Evolutionary conservation across 2,888 invertebrate genomes (phyloP).

Genomic region (Alviniconcha strummeri): DNA sequence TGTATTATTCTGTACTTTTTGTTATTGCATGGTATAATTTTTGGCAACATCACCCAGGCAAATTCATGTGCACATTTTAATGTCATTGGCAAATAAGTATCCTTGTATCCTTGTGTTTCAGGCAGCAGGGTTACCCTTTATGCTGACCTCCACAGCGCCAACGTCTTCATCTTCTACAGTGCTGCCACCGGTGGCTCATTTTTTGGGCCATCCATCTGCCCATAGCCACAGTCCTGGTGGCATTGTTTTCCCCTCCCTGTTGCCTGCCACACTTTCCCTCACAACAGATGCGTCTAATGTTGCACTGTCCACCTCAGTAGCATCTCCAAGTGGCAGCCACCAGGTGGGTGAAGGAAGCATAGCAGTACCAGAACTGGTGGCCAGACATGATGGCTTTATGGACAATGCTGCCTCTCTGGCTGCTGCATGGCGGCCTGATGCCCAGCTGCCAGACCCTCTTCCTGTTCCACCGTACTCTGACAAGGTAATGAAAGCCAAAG

Average conservation of each 20-base stretch:
- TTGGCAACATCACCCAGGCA: no score
- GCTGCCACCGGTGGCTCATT: constrained; percentile 44
- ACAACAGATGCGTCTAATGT: background rate
- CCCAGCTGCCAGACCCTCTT: constrained; percentile 43
- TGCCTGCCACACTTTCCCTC: background rate
- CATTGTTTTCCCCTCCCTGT: constrained; percentile 29
- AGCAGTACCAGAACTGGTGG: background rate
- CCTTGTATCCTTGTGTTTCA: constrained; percentile 15
- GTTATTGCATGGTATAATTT: no score
- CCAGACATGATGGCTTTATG: constrained; percentile 7
- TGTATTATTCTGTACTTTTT: no score
- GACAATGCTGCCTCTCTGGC: background rate
- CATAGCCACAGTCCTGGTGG: constrained; percentile 24
- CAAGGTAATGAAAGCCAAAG: constrained; percentile 42
- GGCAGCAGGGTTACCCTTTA: constrained; percentile 19
- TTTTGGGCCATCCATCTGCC: constrained; percentile 40
- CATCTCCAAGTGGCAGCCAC: background rate
- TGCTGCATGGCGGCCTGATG: constrained; percentile 35
- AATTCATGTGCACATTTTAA: no score
- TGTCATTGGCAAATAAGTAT: no score
- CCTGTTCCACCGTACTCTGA: constrained; percentile 45
- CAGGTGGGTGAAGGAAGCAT: background rate
- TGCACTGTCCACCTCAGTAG: background rate
- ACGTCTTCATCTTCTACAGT: constrained; percentile 35
- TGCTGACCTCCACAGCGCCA: constrained; percentile 24